Evolutionary conservation across 1,140 invertebrate species (phyloP), one percentile per base, ranked within the genome.

Genomic region (Sminthurides bifidus): DNA sequence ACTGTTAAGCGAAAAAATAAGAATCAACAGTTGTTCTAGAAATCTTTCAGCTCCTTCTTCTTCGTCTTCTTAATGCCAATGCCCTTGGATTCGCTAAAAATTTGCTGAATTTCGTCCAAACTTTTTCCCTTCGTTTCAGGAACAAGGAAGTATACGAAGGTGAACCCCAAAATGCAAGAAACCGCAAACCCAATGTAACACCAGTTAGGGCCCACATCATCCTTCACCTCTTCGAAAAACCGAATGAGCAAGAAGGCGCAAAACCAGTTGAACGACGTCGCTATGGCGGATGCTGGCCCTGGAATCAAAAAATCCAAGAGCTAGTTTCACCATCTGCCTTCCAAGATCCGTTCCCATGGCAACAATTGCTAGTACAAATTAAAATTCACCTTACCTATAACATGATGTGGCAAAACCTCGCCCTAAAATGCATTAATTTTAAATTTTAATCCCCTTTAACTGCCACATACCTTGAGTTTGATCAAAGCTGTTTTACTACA

Each of bases 41-140:
- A 12, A 52, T 27, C 15, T 21, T 35, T 26, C 31, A 4, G 26
- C 31, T 38, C n/a, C n/a, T n/a, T n/a, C n/a, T n/a, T n/a, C n/a
- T n/a, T n/a, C n/a, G n/a, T n/a, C n/a, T n/a, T n/a, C n/a, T n/a
- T n/a, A n/a, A n/a, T n/a, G n/a, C n/a, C n/a, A n/a, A n/a, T n/a
- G n/a, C n/a, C n/a, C n/a, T n/a, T n/a, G n/a, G n/a, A n/a, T n/a
- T n/a, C n/a, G n/a, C n/a, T 23, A 61, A 61, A 61, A 23, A 48
- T 35, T n/a, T 65, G 65, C 59, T 84, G 81, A 23, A 90, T 88
- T 71, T 90, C 76, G 58, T 82, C 77, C 26, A 87, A 74, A 43
- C 77, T 80, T 70, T 84, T 81, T 14, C 83, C 83, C 69, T 87
- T 87, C 0, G 87, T 91, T 72, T 91, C 87, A 0, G 87, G 85